Evolutionary conservation across 2,113 vertebrate species (phyloP), one percentile per base, ranked within the genome.

Genomic region (Geococcyx californianus): DNA sequence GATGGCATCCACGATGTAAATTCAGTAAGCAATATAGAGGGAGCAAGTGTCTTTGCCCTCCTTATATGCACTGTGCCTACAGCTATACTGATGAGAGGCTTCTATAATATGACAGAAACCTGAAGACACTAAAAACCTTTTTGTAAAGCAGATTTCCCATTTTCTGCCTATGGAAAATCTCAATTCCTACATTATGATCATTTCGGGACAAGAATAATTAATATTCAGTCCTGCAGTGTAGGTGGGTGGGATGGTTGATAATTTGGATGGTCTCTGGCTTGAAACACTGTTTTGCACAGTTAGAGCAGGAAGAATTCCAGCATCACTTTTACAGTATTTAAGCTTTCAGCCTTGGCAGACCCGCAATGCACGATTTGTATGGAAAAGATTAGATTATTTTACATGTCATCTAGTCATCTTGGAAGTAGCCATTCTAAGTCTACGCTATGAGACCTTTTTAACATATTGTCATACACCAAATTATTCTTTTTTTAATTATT

Each of bases 391-490:
- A 72, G 55, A 60, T 70, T 85, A 74, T 88, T 94, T 95, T 38
- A 79, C 66, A 55, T 91, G 19, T n/a, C 59, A 80, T 86, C 55
- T 73, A 45, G 38, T 70, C 79, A 93, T 29, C 58, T 51, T 95
- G 85, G 59, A 88, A 94, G 69, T 80, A 69, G 38, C 42, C 20
- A 34, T 45, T 87, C 9, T 36, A 33, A 85, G 24, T 34, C 28
- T 62, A 9, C 26, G 63, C 75, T 72, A 80, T 3, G 6, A 62
- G 60, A 55, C 62, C 60, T 94, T 91, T 79, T 68, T 40, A 47
- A 63, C 44, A 7, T 67, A 45, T 77, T 74, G 33, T 49, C 83
- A 56, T 49, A 21, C 6, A 11, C 16, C 44, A 86, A 64, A 81
- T 74, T 47, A 69, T 54, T 89, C 11, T 34, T 81, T 66, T 36